Conservation (phyloP, 2,888 invertebrate genomes). For the Callyntrura sp. region DNA sequence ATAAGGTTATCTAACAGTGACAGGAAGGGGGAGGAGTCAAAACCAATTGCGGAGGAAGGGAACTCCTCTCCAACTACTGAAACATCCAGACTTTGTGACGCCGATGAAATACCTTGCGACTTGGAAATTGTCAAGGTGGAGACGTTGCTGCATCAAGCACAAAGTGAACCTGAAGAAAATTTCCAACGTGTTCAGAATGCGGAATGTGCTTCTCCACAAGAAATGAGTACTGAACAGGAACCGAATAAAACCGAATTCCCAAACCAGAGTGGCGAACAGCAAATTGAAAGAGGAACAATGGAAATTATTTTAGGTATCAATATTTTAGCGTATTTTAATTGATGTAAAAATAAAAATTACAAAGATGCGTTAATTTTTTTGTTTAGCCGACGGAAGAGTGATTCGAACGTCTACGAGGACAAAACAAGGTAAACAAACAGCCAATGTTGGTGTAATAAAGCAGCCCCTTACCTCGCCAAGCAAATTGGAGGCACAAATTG, state of each 20-base stretch:
- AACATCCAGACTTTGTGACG: too few relatives aligned
- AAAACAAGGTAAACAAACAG: not conserved
- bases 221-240: not conserved
- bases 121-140: conserved; percentile 7
- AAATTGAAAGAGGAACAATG: not conserved
- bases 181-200: too few relatives aligned
- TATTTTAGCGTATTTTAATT: too few relatives aligned
- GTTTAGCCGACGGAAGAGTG: conserved; percentile 16
- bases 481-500: too few relatives aligned
- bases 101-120: not conserved
- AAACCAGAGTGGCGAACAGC: not conserved
- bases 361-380: not conserved
- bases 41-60: not conserved
- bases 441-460: conserved; percentile 34
- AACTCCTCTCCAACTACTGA: not conserved
- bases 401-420: conserved; percentile 38
- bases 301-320: conserved; percentile 40
- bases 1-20: not conserved
- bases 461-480: not conserved
- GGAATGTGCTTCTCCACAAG: not conserved
- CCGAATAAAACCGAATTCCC: too few relatives aligned
- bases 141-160: not conserved
- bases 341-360: too few relatives aligned
- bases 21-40: not conserved
- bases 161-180: not conserved